These are phyloP conservation scores for Ancistrus triradiatus DNA, from an alignment of 2,113 vertebrate genomes.

Conservation along the genomic window DNA sequence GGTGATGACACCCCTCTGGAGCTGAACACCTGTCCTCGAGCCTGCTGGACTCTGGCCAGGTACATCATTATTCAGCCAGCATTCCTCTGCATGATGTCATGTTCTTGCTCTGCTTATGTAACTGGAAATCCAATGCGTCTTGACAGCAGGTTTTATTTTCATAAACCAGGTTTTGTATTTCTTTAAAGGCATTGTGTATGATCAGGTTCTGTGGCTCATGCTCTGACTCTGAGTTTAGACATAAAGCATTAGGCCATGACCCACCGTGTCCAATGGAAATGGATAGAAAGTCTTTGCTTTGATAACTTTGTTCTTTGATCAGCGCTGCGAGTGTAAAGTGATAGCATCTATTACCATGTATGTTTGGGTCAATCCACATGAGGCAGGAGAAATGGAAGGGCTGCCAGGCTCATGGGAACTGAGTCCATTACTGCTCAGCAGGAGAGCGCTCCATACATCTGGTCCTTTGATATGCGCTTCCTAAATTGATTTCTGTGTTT, in stretches of 20 bases:
- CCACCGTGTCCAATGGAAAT: conserved; percentile 22
- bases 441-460: conserved; percentile 38
- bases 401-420: conserved; percentile 7
- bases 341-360: conserved; percentile 23
- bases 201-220: neutral
- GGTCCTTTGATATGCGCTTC: conserved; percentile 38
- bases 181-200: neutral
- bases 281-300: conserved; percentile 20
- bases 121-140: neutral
- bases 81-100: neutral
- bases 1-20: conserved; percentile 94
- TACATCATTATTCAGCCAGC: conserved; percentile 48
- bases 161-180: neutral
- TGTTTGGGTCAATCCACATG: conserved; percentile 12
- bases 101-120: neutral
- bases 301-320: conserved; percentile 31
- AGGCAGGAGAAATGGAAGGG: conserved; percentile 17
- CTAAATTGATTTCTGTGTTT: conserved; percentile 43
- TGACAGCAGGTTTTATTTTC: neutral
- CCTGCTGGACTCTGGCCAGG: conserved; percentile 94
- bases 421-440: conserved; percentile 46
- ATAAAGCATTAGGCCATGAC: neutral
- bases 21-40: conserved; percentile 85
- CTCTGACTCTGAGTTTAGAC: neutral
- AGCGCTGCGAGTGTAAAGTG: conserved; percentile 31